Evolutionary conservation across 2,888 invertebrate species (phyloP), one percentile per base, ranked within the genome.

Genomic region (Dyspetes luteomarginatus): DNA sequence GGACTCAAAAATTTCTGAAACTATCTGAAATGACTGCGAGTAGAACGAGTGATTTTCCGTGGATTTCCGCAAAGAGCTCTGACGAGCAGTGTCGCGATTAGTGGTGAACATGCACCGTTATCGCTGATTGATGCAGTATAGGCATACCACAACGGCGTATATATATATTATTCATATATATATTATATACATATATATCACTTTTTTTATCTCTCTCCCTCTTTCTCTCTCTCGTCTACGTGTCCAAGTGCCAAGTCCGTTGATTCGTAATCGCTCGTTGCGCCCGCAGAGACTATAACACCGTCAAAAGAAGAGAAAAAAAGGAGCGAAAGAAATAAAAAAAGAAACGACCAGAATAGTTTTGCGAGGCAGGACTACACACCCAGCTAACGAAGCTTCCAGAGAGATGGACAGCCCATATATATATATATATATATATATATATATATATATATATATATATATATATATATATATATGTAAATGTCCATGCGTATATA

Each of bases 301-400:
- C 26, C 41, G 22, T 26, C n/a, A 41, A 65, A 60, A 48, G 24
- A 22, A 64, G 12, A 17, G 58, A 30, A 64, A 58, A 58, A 67
- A 36, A 73, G 41, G 52, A 56, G 9, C 4, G 17, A 45, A 4
- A 48, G 48, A 15, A 48, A 48, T 3, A 41, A 30, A 17, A 55
- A 55, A 30, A 22, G 55, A 56, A 69, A 60, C 43, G 45, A 45
- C 36, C 41, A 22, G 65, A 71, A 80, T 71, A 52, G 79, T 80
- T 75, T 52, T 52, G 55, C 52, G 71, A 80, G 43, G 64, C 50
- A 50, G 41, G 28, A 55, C 30, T 41, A 43, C 24, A 58, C 67
- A 56, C 26, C 41, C 12, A 28, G 43, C 72, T 77, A 73, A 77
- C 79, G 79, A 81, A 72, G 72, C 76, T 81, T 77, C 50, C 68